Evolutionary conservation across 2,797 vertebrate species (phyloP), one percentile per base, ranked within the genome.

Genomic region (Hapalemur alaotrensis): DNA sequence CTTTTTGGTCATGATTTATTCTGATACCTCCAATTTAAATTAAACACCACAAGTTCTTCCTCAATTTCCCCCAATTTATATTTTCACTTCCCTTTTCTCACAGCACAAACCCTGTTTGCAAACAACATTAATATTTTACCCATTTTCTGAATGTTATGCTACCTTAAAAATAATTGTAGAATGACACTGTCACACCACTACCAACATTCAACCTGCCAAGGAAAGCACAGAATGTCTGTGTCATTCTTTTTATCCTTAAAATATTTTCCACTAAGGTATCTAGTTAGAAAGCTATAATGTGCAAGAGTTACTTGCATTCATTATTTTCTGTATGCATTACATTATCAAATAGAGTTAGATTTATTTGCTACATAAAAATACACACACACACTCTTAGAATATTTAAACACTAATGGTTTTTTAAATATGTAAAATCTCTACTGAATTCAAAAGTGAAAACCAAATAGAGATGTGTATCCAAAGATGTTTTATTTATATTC

Each of bases 131-230:
- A 5, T 30, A 17, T 43, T 48, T 23, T 38, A 20, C 22, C 11
- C n/a, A 17, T 76, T 76, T 76, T 38, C 70, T 46, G 83, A 38
- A 48, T 17, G 30, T 38, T 69, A 17, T 12, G 30, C 32, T 5
- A 30, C 50, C 32, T 23, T 76, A 46, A 63, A 76, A 61, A 35
- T 28, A 38, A 20, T 88, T 63, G 20, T 32, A 76, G 72, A 20
- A n/a, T 5, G 7, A 17, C 17, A 14, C 2, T 1, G 7, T 28
- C 14, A 18, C 6, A 18, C 18, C 2, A 23, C 32, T 18, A 52
- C 38, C 18, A 3, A 2, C 23, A 11, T n/a, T 30, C 41, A 30
- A 10, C 20, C 38, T 50, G 18, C 32, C 22, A 38, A 38, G 59
- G 3, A 11, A 17, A 30, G 59, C 67, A 30, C 1, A 5, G 46